Percentiles rank a stretch among this genome's conserved stretches.
Evolutionary conservation across 2,113 vertebrate genomes (phyloP).

Genomic region (Charina bottae): DNA sequence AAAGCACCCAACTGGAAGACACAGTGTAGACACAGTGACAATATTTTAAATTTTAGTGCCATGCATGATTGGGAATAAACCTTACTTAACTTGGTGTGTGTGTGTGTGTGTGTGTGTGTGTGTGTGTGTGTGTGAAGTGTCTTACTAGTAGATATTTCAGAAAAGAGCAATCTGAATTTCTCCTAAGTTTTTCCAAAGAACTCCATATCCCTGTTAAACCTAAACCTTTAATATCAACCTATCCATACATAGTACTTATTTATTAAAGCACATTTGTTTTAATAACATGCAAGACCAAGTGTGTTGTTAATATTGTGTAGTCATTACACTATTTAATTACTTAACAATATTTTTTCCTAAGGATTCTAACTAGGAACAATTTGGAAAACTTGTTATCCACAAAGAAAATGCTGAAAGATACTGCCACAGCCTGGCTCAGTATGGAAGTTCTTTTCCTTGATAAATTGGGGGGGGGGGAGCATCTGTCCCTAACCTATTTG

Average conservation of each 20-base stretch:
- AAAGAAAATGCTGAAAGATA: conserved; percentile 65
- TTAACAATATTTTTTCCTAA: conserved; percentile 15
- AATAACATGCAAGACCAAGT: background rate
- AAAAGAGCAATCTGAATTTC: background rate
- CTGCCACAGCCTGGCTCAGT: conserved; percentile 64
- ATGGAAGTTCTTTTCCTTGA: conserved; percentile 53
- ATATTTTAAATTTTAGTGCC: background rate
- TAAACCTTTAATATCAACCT: conserved; percentile 30
- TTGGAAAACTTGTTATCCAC: background rate
- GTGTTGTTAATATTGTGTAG: background rate
- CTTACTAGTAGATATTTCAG: background rate
- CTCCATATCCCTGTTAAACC: conserved; percentile 43
- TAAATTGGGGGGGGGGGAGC: background rate
- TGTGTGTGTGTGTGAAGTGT: background rate
- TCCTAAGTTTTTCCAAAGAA: conserved; percentile 10
- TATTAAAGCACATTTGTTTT: background rate
- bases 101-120: background rate
- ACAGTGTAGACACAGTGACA: background rate
- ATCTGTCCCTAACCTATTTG: background rate
- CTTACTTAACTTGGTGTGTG: background rate
- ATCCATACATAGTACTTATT: conserved; percentile 13
- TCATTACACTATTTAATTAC: background rate
- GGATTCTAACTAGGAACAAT: conserved; percentile 28
- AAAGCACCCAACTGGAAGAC: background rate
- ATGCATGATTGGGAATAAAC: background rate